Evolutionary conservation across 2,888 invertebrate genomes (phyloP), one percentile per base, ranked within the genome.

Genomic region (Sussaba pulchella): DNA sequence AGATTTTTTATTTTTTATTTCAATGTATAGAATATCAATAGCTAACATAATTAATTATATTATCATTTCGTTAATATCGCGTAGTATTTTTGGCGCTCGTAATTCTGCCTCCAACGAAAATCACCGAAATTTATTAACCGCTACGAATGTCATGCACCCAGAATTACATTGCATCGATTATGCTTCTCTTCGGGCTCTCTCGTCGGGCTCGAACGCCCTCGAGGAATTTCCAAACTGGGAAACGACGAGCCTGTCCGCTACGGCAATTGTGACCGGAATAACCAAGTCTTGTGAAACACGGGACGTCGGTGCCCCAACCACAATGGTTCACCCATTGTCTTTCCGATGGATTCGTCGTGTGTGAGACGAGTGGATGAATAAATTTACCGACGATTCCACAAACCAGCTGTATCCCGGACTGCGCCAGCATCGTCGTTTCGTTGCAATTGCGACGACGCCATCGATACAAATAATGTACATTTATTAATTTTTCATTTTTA

Each of bases 211-310:
- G n/a, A n/a, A 52, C 50, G 31, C 41, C 57, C 50, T 45, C 61
- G 69, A 72, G 67, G 75, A 82, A 76, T 78, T 71, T 67, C 75
- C 73, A 81, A 79, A 79, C 57, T 82, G 72, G 79, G 61, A 70
- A 82, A 76, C 72, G 63, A 64, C 41, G 72, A n/a, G n/a, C n/a
- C n/a, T 61, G 67, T 71, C 52, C 66, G 59, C 52, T 61, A 63
- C n/a, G n/a, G 71, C 66, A 79, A 69, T 76, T 72, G 76, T 75
- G 78, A 75, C 75, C 61, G 79, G 75, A 82, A 82, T 82, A 82
- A 79, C 63, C 63, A 73, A 82, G 79, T 72, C 75, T 82, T 82
- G 82, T 73, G 75, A 82, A 79, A 82, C 59, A 39, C n/a, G n/a
- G n/a, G 12, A 41, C 61, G 61, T 36, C n/a, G 5, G 14, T 8